A percentile compares a stretch with the other conserved stretches of the same genome.
Conservation (phyloP, 2,888 invertebrate genomes). For the Leptothorax acervorum region DNA sequence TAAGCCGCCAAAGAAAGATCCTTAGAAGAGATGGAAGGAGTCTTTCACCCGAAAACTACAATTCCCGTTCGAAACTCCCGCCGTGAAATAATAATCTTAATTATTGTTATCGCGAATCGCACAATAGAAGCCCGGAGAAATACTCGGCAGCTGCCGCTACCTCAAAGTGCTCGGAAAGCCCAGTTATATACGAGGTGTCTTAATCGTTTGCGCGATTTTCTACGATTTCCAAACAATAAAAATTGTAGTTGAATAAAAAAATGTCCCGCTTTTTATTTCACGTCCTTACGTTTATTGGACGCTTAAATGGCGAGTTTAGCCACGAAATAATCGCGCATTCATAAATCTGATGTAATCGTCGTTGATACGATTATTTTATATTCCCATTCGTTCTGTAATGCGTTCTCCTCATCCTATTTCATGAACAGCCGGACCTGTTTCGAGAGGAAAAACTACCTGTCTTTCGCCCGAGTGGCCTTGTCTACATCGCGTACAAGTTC, state of each 20-base stretch:
- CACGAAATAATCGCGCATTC: background rate
- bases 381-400: background rate
- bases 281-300: background rate
- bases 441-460: background rate
- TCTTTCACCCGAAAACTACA: slow-evolving; percentile 47
- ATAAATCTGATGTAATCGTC: background rate
- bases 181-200: slow-evolving; percentile 16
- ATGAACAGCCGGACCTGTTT: background rate
- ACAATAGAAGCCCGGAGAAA: slow-evolving; percentile 33
- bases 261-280: background rate
- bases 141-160: slow-evolving; percentile 24
- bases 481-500: background rate
- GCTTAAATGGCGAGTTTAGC: background rate
- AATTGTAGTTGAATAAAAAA: background rate
- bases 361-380: background rate
- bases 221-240: background rate
- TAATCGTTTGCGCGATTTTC: background rate
- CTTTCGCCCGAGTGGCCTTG: background rate
- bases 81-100: slow-evolving; percentile 58
- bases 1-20: slow-evolving; percentile 57
- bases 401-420: background rate
- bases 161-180: background rate
- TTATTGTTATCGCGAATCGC: slow-evolving; percentile 52
- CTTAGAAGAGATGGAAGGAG: background rate
- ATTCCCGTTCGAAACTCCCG: slow-evolving; percentile 50